Base-by-base conservation (phyloP, 2,888 invertebrate genomes). In the Drosophila formosana region DNA sequence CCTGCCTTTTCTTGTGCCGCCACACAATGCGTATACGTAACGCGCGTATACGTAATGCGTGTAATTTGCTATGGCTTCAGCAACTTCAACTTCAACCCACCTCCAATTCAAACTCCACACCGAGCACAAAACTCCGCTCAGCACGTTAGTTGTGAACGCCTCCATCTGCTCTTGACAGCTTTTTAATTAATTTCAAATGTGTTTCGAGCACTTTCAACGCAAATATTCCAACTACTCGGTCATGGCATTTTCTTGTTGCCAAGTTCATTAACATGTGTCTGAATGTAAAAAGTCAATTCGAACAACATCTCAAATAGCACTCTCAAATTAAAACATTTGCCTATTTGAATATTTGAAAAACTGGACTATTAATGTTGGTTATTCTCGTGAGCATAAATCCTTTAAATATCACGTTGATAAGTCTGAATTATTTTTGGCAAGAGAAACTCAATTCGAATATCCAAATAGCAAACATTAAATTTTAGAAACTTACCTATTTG, bases 101-200 rank as follows among this genome's bases (percentile, higher is more conserved):
- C 18, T 18, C 18, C 18, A 18, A 18, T 37, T 45, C 11, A 18
- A 1, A 49, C 32, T 47, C 28, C 28, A 13, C 30, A 11, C 25
- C 4, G n/a, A n/a, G n/a, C n/a, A n/a, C n/a, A 37, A 37, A 37
- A 37, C 37, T 37, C 37, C 9, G 34, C 41, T 18, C 55, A 18
- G 32, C 41, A 32, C 58, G 57, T 51, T 66, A 46, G 47, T 30
- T 8, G 39, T 49, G 43, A 45, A 39, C 47, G 18, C 61, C 46
- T 50, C 39, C n/a, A 53, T 49, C 72, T 84, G 88, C 46, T 39
- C 39, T 37, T 84, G 88, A 85, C 83, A 84, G 82, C 51, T 72
- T 84, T 79, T 85, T 88, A 84, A 84, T 88, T 88, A 84, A 84
- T 80, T 66, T 71, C 63, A 66, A 78, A 80, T 79, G 47, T 61